Base-by-base conservation (phyloP, 2,113 vertebrate species). In the Tylochromis polylepis region DNA sequence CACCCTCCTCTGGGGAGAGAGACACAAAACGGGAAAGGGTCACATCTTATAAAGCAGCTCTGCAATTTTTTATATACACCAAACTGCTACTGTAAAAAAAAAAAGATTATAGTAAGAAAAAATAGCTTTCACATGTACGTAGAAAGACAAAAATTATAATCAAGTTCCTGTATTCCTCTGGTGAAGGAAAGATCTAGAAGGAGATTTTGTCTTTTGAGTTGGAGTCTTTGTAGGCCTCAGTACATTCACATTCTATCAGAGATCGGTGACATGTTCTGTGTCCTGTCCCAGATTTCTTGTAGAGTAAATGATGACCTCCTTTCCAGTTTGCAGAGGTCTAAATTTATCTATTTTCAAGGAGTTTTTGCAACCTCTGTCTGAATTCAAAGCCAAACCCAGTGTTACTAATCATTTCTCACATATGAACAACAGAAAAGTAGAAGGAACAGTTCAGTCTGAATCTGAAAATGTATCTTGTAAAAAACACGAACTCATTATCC, bases 1-100 rank as follows among this genome's bases (percentile, higher is more conserved):
- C 98, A 10, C 98, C 97, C 92, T 98, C 98, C 94, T 94, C 94
- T 95, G 94, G 79, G 89, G 84, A 82, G 77, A 90, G 72, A 93
- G 58, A 93, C 85, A 94, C 36, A 94, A 89, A 94, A 88, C 90
- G 77, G 43, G 53, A 92, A 85, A 89, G 85, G 87, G 85, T 92
- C 51, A 94, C 46, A 62, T 91, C 85, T 90, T 10, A 75, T 91
- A 89, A 85, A 89, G 86, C 62, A 67, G 84, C 53, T 70, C 78
- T 70, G 78, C 81, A 87, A 78, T 79, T 91, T 49, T 83, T 90
- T 77, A 85, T 84, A 59, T 20, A 85, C 70, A 62, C 81, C 65
- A 75, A 60, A 27, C 22, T 62, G 46, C 75, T 81, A 22, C 24
- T 18, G 79, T 67, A 53, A 78, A 85, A 56, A 83, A 78, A 12